Conservation (phyloP, 2,113 vertebrate species). For the Ammospiza caudacuta region DNA sequence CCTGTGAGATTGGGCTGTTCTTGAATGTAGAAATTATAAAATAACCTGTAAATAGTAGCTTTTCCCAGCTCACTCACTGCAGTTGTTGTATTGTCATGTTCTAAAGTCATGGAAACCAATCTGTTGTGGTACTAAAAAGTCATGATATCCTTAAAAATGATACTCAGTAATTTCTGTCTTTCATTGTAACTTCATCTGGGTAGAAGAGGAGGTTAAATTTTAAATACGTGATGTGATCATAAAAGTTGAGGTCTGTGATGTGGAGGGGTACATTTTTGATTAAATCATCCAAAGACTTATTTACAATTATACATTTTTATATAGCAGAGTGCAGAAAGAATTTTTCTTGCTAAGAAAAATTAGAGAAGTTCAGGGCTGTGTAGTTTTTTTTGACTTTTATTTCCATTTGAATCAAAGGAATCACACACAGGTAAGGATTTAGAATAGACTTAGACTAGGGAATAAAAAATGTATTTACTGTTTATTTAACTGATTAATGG, state of each 20-base stretch:
- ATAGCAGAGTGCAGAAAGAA: not conserved
- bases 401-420: not conserved
- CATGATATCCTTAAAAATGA: not conserved
- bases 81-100: not conserved
- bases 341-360: not conserved
- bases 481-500: not conserved
- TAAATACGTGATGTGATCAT: not conserved
- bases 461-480: not conserved
- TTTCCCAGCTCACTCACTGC: not conserved
- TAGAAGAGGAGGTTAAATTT: not conserved
- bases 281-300: not conserved
- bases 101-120: not conserved
- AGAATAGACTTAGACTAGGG: not conserved
- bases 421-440: not conserved
- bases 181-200: not conserved
- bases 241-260: not conserved
- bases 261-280: not conserved
- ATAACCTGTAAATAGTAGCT: not conserved
- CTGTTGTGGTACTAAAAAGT: not conserved
- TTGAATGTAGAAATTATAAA: not conserved
- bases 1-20: not conserved
- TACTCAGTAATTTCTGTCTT: not conserved
- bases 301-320: not conserved
- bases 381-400: not conserved
- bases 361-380: not conserved